These are phyloP conservation scores for Melanerpes formicivorus DNA, from an alignment of 2,113 vertebrate genomes.

Conservation along the genomic window DNA sequence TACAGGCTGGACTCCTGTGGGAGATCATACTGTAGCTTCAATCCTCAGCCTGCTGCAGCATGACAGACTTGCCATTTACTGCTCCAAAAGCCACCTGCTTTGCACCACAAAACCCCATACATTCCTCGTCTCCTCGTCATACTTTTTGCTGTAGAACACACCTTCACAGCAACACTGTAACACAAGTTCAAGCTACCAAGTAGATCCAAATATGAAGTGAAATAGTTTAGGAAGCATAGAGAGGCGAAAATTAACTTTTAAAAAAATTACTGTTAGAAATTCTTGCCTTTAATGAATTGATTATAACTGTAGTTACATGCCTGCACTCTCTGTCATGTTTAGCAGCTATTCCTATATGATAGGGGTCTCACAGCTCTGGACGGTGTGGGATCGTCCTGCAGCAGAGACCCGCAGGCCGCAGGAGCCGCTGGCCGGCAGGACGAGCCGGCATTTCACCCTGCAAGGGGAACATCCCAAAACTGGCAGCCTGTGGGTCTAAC, in stretches of 20 bases:
- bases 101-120: rapidly evolving
- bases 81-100: not conserved
- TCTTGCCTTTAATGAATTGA: not conserved
- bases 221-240: not conserved
- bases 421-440: not conserved
- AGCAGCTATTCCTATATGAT: rapidly evolving
- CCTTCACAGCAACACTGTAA: not conserved
- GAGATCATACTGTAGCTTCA: not conserved
- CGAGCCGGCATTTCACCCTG: not conserved
- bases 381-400: rapidly evolving
- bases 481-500: rapidly evolving
- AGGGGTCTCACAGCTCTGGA: not conserved
- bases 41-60: not conserved
- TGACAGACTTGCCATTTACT: not conserved
- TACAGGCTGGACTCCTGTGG: not conserved
- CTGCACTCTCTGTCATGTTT: not conserved
- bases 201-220: not conserved
- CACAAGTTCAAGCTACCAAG: not conserved
- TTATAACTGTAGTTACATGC: not conserved
- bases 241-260: not conserved
- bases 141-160: not conserved
- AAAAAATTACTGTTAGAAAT: not conserved
- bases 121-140: not conserved
- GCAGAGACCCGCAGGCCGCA: rapidly evolving
- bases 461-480: not conserved